phyloP scores from a whole-genome alignment of 2,888 invertebrate species.

The Kuschelorhynchus macadamiae region DNA sequence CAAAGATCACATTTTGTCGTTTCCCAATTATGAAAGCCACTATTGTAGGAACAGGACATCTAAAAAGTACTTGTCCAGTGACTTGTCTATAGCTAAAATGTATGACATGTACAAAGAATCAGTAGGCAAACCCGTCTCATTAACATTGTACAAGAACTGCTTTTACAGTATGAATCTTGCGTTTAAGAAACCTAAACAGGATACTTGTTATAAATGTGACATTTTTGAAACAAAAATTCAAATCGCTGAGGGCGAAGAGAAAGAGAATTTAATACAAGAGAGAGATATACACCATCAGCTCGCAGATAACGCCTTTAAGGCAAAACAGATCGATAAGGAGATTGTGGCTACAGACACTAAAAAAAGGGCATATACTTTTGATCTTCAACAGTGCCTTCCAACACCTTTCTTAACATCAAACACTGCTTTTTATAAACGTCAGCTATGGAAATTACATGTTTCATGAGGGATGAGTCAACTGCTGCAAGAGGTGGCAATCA shows the following conservation, averaged over 20 bases:
- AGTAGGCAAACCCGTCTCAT: background rate
- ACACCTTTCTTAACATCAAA: conserved; percentile 8
- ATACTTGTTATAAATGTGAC: conserved; percentile 30
- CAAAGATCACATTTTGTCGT: too few species aligned
- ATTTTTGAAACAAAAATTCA: conserved; percentile 18
- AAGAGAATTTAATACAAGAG: conserved; percentile 10
- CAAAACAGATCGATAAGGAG: conserved; percentile 16
- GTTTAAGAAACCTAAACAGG: conserved; percentile 31
- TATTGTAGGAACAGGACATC: too few species aligned
- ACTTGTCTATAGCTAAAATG: conserved; percentile 1
- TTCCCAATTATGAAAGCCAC: too few species aligned
- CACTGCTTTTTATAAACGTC: conserved; percentile 18
- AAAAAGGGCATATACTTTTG: conserved; percentile 13
- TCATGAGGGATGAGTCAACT: conserved; percentile 27
- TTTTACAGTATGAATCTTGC: conserved; percentile 21
- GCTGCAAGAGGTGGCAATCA: conserved; percentile 28
- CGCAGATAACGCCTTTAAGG: conserved; percentile 15
- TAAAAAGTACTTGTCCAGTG: too few species aligned
- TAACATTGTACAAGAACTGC: too few species aligned
- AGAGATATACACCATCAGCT: conserved; percentile 23
- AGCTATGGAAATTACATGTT: conserved; percentile 22
- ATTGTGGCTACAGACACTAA: conserved; percentile 7
- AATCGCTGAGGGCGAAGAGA: conserved; percentile 15
- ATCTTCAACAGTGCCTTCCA: conserved; percentile 18
- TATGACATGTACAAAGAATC: conserved; percentile 15